Percentiles rank a stretch among this genome's conserved stretches.
Evolutionary conservation across 2,888 invertebrate species (phyloP).

Genomic region (Synergus umbraculus): DNA sequence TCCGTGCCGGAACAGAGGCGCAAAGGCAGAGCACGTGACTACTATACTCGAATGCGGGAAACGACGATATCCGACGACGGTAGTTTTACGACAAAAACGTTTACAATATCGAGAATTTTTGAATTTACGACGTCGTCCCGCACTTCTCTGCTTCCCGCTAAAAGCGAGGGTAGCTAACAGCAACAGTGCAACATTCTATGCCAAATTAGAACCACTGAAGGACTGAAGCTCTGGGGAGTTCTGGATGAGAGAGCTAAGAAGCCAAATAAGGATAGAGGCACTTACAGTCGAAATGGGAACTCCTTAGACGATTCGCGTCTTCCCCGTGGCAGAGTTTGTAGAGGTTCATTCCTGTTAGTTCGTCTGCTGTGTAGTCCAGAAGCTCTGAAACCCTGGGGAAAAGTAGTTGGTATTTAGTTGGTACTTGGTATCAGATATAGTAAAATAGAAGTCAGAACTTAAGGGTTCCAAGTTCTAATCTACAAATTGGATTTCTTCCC

Average conservation of each 20-base stretch:
- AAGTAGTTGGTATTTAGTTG: slow-evolving; percentile 3
- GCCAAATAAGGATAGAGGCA: slow-evolving; percentile 67
- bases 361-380: slow-evolving; percentile 95
- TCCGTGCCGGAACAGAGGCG: slow-evolving; percentile 62
- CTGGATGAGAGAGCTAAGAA: slow-evolving; percentile 8
- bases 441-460: too few relatives aligned
- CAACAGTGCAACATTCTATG: neutral
- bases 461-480: too few relatives aligned
- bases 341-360: slow-evolving; percentile 94
- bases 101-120: slow-evolving; percentile 66
- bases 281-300: slow-evolving; percentile 97
- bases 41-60: slow-evolving; percentile 64
- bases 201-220: slow-evolving; percentile 18
- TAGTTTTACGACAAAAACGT: slow-evolving; percentile 67
- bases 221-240: neutral
- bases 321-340: slow-evolving; percentile 97
- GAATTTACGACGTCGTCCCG: slow-evolving; percentile 56
- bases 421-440: neutral
- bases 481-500: too few relatives aligned
- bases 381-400: slow-evolving; percentile 90
- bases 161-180: neutral
- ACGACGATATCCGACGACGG: slow-evolving; percentile 54
- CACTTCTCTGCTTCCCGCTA: slow-evolving; percentile 44
- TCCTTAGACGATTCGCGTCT: slow-evolving; percentile 94
- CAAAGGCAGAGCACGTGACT: slow-evolving; percentile 60